Evolutionary conservation across 2,113 vertebrate genomes (phyloP).

Genomic region (Verasper variegatus): DNA sequence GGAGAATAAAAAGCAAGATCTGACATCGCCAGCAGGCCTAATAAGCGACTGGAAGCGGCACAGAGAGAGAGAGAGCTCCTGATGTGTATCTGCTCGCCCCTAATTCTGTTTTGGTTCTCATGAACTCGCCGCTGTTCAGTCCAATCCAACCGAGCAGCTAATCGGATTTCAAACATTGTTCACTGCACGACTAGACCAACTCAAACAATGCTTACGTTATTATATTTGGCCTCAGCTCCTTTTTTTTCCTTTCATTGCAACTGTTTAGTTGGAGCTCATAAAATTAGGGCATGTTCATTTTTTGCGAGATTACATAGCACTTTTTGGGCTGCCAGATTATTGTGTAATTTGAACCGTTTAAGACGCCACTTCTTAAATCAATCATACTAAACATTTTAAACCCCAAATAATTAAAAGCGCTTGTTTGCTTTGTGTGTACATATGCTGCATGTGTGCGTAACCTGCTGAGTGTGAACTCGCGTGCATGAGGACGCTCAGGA

Average conservation of each 20-base stretch:
- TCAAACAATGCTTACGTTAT: conserved; percentile 55
- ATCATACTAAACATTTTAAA: conserved; percentile 18
- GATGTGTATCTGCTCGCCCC: neutral
- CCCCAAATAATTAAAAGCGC: conserved; percentile 23
- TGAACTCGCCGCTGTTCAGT: conserved; percentile 12
- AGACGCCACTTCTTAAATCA: conserved; percentile 22
- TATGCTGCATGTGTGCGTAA: neutral
- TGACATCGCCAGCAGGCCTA: neutral
- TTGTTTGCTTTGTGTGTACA: neutral
- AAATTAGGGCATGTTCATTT: conserved; percentile 40
- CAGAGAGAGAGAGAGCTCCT: neutral
- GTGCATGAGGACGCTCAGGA: conserved; percentile 4
- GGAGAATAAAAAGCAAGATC: neutral
- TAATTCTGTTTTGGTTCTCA: conserved; percentile 22
- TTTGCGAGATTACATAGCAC: conserved; percentile 4
- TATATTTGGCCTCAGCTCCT: conserved; percentile 13
- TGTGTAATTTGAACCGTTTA: conserved; percentile 40
- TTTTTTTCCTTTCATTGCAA: conserved; percentile 8
- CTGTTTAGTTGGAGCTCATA: conserved; percentile 15
- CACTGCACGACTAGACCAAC: conserved; percentile 13
- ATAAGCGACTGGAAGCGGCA: neutral
- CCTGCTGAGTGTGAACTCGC: conserved; percentile 8
- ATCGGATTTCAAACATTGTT: conserved; percentile 40
- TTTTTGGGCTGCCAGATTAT: neutral
- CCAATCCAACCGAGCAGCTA: conserved; percentile 21